phyloP scores from a whole-genome alignment of 2,113 vertebrate genomes.

The Thamnophis sirtalis region DNA sequence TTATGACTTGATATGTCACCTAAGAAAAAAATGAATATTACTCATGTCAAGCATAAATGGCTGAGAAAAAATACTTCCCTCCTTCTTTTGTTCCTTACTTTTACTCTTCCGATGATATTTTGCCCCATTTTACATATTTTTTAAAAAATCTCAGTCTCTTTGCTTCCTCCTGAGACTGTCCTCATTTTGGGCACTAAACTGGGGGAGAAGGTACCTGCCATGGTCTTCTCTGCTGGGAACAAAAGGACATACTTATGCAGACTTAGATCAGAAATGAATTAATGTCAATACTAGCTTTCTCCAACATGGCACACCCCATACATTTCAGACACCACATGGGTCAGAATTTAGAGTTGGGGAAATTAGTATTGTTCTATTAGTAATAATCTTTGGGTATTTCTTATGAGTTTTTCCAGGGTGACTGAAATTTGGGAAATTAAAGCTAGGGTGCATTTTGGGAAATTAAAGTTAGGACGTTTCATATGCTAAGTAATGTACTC shows the following conservation, averaged over 20 bases:
- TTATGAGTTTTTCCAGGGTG: not conserved
- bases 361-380: not conserved
- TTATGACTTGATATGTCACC: slow-evolving; percentile 8
- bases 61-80: not conserved
- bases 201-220: not conserved
- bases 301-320: not conserved
- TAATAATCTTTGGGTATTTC: not conserved
- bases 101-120: not conserved
- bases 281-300: not conserved
- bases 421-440: not conserved
- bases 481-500: not conserved
- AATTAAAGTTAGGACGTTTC: not conserved
- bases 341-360: not conserved
- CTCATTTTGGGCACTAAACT: not conserved
- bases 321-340: not conserved
- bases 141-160: not conserved
- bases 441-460: not conserved
- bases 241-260: not conserved
- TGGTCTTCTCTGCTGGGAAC: not conserved
- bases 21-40: not conserved
- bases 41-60: not conserved
- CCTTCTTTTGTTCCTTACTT: too few relatives aligned
- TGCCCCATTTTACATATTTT: not conserved
- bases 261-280: not conserved
- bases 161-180: not conserved